A percentile compares a stretch with the other conserved stretches of the same genome.
Conservation (phyloP, 1,140 invertebrate genomes). For the Paralvinella palmiformis region DNA sequence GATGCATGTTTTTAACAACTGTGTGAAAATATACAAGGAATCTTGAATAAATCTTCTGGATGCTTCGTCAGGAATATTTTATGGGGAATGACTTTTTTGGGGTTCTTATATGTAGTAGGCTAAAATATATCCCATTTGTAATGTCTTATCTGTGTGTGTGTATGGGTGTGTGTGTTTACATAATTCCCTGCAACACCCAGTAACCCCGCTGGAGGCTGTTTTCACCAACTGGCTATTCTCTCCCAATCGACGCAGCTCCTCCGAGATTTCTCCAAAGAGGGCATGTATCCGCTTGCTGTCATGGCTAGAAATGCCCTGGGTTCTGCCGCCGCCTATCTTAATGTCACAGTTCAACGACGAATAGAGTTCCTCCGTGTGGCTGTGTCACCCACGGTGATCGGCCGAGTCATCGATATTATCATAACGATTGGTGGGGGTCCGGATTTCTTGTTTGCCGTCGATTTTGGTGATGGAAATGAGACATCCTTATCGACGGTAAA, state of each 20-base stretch:
- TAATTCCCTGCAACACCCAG: background rate
- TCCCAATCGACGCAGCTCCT: background rate
- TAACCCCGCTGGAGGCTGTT: background rate
- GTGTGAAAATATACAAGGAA: no score
- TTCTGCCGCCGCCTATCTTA: background rate
- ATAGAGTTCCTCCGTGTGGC: background rate
- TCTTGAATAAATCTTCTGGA: no score
- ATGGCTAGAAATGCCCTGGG: background rate
- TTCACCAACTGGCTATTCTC: background rate
- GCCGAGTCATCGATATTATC: background rate
- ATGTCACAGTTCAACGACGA: background rate
- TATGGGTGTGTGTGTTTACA: background rate
- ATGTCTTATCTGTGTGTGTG: background rate
- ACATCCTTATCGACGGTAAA: background rate
- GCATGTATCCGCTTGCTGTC: background rate
- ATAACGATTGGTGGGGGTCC: background rate
- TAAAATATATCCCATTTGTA: background rate
- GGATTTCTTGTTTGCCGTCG: background rate
- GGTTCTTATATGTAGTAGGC: background rate
- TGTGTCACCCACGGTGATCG: background rate
- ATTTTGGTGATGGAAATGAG: slow-evolving; percentile 5
- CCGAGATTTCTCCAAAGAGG: background rate
- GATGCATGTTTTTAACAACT: no score
- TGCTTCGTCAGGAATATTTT: no score
- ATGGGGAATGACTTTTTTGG: background rate